Evolutionary conservation across 2,888 invertebrate species (phyloP).

Genomic region (Patella pellucida): DNA sequence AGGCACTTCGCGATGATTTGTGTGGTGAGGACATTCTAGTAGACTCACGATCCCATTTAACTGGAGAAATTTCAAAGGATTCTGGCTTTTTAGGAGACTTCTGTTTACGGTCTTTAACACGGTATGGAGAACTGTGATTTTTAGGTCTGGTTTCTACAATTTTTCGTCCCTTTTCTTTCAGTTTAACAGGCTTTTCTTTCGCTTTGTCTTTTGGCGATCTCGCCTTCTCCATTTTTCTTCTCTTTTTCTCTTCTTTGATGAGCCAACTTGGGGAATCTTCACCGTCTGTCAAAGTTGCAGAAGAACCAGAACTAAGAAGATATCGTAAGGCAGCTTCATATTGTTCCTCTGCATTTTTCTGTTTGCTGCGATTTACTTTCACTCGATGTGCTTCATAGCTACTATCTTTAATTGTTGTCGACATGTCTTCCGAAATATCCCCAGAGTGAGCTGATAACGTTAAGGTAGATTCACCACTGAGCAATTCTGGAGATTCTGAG

Average conservation of each 20-base stretch:
- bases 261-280: not conserved
- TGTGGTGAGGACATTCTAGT: not conserved
- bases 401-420: slow-evolving; percentile 59
- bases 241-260: not conserved
- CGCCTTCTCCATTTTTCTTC: slow-evolving; percentile 10
- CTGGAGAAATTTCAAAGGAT: slow-evolving; percentile 9
- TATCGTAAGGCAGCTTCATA: not conserved
- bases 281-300: not conserved
- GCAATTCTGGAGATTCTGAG: slow-evolving; percentile 42
- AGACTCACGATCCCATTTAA: not conserved
- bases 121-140: slow-evolving; percentile 2
- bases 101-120: not conserved
- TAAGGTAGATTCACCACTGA: slow-evolving; percentile 34
- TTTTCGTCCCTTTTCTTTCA: slow-evolving; percentile 4
- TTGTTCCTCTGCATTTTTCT: not conserved
- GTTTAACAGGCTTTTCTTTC: not conserved
- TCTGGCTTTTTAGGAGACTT: not conserved
- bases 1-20: not conserved
- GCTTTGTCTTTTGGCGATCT: slow-evolving; percentile 14
- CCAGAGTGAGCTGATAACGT: slow-evolving; percentile 37
- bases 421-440: slow-evolving; percentile 42
- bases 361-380: not conserved
- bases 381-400: slow-evolving; percentile 44
- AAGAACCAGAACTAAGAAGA: not conserved
- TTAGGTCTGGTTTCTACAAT: not conserved